phyloP scores from a whole-genome alignment of 2,113 vertebrate species.

The mouse (Mus musculus) region GRCm39 chr10:95213001-95213500 shows the following conservation, averaged over 20 bases:
- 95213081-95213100: conserved; percentile 25
- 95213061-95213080: background rate
- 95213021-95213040: too few relatives aligned
- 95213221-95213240: background rate
- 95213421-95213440: background rate
- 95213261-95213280: background rate
- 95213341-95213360: background rate
- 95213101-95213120: background rate
- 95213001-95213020: too few relatives aligned
- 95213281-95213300: background rate
- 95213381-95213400: background rate
- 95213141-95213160: background rate
- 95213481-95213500: conserved; percentile 61
- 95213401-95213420: background rate
- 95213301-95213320: accelerated
- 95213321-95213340: accelerated
- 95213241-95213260: background rate
- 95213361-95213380: background rate
- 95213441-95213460: background rate
- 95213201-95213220: conserved; percentile 25
- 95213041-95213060: too few relatives aligned
- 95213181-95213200: conserved; percentile 20
- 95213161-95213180: background rate
- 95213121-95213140: background rate
- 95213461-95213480: background rate